Evolutionary conservation across 2,113 vertebrate species (phyloP).

Genomic region (Cyprinodon variegatus): DNA sequence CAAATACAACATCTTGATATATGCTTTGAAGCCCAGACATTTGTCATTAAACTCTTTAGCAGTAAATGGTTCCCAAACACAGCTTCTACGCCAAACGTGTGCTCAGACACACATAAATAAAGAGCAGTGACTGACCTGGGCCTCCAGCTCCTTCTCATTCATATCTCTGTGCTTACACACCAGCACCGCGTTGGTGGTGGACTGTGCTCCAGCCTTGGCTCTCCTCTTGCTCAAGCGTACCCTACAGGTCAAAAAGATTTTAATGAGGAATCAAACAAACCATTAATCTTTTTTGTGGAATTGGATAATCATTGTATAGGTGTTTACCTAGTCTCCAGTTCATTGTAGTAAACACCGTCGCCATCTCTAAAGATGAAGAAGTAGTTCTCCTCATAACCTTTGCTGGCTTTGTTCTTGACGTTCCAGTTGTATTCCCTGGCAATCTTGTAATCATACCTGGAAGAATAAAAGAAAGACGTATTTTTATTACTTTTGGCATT

Average conservation of each 20-base stretch:
- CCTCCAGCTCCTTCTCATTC: constrained; percentile 94
- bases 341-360: constrained; percentile 95
- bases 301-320: not conserved
- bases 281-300: not conserved
- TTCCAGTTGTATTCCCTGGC: constrained; percentile 98
- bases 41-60: not conserved
- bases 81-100: not conserved
- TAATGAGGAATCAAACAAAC: not conserved
- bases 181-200: constrained; percentile 90
- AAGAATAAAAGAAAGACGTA: not conserved
- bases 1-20: not conserved
- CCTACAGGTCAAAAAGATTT: constrained; percentile 63
- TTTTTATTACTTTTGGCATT: not conserved
- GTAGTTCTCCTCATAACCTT: constrained; percentile 96
- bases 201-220: constrained; percentile 91
- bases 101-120: not conserved
- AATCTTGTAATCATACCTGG: constrained; percentile 95
- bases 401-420: constrained; percentile 97
- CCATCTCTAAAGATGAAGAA: constrained; percentile 96
- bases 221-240: constrained; percentile 93
- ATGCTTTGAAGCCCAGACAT: not conserved
- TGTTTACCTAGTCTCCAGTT: constrained; percentile 89
- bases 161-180: constrained; percentile 95
- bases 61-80: not conserved
- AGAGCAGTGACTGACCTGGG: constrained; percentile 81